Evolutionary conservation across 1,140 invertebrate species (phyloP).

Genomic region (Bicyclus anynana): DNA sequence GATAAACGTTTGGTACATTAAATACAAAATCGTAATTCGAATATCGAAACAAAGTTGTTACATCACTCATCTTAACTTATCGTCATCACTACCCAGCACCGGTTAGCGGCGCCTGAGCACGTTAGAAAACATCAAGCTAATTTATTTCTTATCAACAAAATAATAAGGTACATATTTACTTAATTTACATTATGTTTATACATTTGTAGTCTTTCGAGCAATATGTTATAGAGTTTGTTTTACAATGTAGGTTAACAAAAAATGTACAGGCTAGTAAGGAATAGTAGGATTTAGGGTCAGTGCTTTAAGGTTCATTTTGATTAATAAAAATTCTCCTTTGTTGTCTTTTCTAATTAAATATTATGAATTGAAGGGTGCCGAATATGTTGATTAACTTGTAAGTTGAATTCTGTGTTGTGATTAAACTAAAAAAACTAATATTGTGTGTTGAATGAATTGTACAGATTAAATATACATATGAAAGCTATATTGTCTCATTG

Average conservation of each 20-base stretch:
- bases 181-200: background rate
- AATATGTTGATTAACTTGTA: too few species aligned
- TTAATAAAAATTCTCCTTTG: too few species aligned
- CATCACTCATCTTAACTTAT: slow-evolving; percentile 6
- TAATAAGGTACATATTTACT: background rate
- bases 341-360: too few species aligned
- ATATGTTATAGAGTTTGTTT: background rate
- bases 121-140: background rate
- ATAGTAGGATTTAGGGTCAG: too few species aligned
- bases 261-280: background rate
- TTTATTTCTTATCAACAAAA: background rate
- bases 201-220: background rate
- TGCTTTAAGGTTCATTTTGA: too few species aligned
- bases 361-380: too few species aligned
- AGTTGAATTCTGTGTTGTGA: too few species aligned
- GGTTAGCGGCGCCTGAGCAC: slow-evolving; percentile 8
- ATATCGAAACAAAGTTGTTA: background rate
- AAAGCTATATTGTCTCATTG: too few species aligned
- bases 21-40: background rate
- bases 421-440: too few species aligned
- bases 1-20: background rate
- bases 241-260: background rate
- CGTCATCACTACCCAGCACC: slow-evolving; percentile 2
- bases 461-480: too few species aligned
- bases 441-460: too few species aligned